Base-by-base conservation (phyloP, 1,140 invertebrate genomes). In the Drosophila insularis region DNA sequence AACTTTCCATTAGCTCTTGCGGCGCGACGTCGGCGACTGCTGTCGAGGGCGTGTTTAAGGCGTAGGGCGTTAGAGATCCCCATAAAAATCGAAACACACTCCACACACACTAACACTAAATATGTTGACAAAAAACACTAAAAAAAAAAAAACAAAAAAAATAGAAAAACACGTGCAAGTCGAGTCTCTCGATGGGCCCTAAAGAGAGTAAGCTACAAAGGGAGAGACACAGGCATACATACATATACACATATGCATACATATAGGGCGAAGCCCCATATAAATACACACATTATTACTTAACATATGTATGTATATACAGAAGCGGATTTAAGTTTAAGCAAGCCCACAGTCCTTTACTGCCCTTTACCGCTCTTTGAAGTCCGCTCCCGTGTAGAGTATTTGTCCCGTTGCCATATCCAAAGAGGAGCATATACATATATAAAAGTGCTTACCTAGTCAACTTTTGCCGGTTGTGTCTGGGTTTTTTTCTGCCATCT, bases 1-100 rank as follows among this genome's bases (percentile, higher is more conserved):
- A 87, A 87, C 67, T 87, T 87, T 87, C 82, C 82, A 82, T 61
- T 86, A 66, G 67, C 46, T 63, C 8, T 50, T 19, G 43, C 43
- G 17, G 17, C 32, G 32, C 43, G 17, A 8, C 32, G 32, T 7
- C 32, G 32, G 32, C 32, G 10, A 11, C 32, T 8, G 43, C 43
- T 8, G 17, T 46, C 17, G 43, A 50, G 14, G 43, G 43, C 14
- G 5, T 46, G 5, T 46, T 46, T 17, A 46, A 21, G n/a, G n/a
- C n/a, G n/a, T 7, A 46, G 6, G 43, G 43, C 43, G 35, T 11
- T 37, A 37, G 35, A 21, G 43, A 50, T 50, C 17, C 17, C 43
- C 17, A 43, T 19, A 46, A 73, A 76, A 79, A 55, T 56, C 68
- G 0, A 23, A 46, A 71, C 71, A 63, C 70, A 59, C 19, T 76